Percentiles rank a stretch among this genome's conserved stretches.
Conservation (phyloP, 92 coral and sea anemone species). For the Phenganax stokvisi region DNA sequence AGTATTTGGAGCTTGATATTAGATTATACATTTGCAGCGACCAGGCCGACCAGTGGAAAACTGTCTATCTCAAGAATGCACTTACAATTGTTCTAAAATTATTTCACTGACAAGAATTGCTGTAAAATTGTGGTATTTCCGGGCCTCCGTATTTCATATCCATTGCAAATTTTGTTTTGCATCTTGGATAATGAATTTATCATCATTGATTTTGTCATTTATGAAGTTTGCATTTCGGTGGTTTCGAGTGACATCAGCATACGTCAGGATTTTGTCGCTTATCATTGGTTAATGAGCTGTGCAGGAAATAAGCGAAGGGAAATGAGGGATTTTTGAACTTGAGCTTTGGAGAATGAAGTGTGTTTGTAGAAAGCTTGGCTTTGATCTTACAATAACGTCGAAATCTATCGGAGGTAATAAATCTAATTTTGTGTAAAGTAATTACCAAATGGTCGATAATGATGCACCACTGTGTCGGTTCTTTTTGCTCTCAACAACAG, state of each 20-base stretch:
- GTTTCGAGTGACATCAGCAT: conserved; percentile 17
- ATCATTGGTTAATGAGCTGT: conserved; percentile 22
- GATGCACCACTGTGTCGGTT: conserved; percentile 40
- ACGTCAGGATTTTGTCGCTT: not conserved
- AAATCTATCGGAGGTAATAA: conserved; percentile 39
- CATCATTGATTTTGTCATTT: not conserved
- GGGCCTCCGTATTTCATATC: not conserved
- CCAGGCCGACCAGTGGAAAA: no score
- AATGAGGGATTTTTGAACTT: conserved; percentile 29
- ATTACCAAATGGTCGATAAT: conserved; percentile 36
- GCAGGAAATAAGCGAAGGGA: conserved; percentile 25
- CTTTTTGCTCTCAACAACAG: conserved; percentile 18
- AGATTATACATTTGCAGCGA: no score
- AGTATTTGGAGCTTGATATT: no score
- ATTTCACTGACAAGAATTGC: not conserved
- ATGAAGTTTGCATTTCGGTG: not conserved
- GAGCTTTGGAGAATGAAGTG: conserved; percentile 3
- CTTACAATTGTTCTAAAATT: no score
- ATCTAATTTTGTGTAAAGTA: conserved; percentile 22
- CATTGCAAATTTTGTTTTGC: not conserved
- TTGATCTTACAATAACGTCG: conserved; percentile 5
- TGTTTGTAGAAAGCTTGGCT: conserved; percentile 25
- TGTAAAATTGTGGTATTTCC: not conserved
- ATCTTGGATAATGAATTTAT: not conserved
- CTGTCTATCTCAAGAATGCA: no score